Base-by-base conservation (phyloP, 2,797 vertebrate genomes). In the Paedocypris micromegethes region DNA sequence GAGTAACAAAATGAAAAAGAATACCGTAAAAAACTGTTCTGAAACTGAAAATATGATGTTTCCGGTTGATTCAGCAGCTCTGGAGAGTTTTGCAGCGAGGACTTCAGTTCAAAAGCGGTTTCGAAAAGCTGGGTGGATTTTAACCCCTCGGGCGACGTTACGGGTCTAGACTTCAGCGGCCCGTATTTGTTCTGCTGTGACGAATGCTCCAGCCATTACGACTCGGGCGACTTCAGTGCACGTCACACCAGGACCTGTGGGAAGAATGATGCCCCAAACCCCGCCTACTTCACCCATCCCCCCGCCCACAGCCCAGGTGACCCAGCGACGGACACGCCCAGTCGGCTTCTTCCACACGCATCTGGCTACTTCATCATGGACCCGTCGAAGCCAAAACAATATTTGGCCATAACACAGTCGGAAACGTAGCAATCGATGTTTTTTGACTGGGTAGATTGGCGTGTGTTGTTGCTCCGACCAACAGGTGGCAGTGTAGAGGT, bases 101-200 rank as follows among this genome's bases (percentile, higher is more conserved):
- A 53, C 3, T 43, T 5, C 3, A 45, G 42, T 39, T 3, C 45
- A 38, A 4, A 7, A 6, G 6, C 63, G 37, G 6, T 37, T 46
- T 40, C 51, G 56, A 43, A 48, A 58, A 52, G n/a, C 38, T 63
- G 38, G 58, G 59, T 38, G 9, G n/a, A 6, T 64, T 38, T 23
- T n/a, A 53, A 47, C 23, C 54, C 48, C 41, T 60, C 48, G 0
- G 5, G 38, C 7, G 80, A 83, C 44, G 76, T 53, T 0, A 84
- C 84, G 5, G 70, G 64, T 23, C 1, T 86, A 50, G 88, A 82
- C 78, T 90, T 89, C 80, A 84, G 61, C 1, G 88, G 88, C 2
- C 88, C 87, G 0, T 91, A 91, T 72, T 86, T 90, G 75, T 50
- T 87, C 59, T 89, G 84, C 8, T 50, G 1, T 3, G 6, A 49